Evolutionary conservation across 2,113 vertebrate genomes (phyloP).

Genomic region (Eclectus roratus): DNA sequence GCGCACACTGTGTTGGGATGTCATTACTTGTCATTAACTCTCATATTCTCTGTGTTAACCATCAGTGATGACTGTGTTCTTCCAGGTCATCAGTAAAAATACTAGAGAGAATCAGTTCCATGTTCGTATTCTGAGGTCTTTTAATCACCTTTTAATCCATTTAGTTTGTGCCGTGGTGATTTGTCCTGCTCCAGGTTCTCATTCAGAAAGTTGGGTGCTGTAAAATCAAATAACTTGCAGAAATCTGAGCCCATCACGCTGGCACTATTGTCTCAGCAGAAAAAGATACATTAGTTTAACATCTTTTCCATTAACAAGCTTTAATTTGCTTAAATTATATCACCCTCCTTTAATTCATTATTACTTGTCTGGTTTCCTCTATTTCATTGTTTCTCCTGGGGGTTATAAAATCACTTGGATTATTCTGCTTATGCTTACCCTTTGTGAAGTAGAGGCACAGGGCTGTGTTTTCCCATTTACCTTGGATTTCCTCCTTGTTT

Average conservation of each 20-base stretch:
- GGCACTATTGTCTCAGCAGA: background rate
- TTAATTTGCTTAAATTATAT: conserved; percentile 51
- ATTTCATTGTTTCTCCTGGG: conserved; percentile 28
- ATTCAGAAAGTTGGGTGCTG: background rate
- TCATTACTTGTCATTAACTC: background rate
- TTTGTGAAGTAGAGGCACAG: background rate
- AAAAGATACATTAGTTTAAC: conserved; percentile 5
- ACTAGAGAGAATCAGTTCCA: background rate
- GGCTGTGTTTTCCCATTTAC: background rate
- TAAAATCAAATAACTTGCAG: background rate
- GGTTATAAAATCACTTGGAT: conserved; percentile 21
- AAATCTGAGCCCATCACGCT: background rate
- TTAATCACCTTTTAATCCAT: background rate
- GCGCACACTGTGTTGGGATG: background rate
- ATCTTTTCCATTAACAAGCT: conserved; percentile 37
- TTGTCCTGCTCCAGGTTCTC: background rate
- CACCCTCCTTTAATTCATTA: conserved; percentile 24
- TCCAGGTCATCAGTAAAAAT: background rate
- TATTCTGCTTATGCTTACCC: background rate
- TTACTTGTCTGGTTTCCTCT: background rate
- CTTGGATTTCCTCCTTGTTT: conserved; percentile 3
- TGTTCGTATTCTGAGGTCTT: background rate
- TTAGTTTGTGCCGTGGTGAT: background rate
- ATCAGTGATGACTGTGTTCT: background rate
- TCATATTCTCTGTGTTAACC: background rate